A percentile compares a stretch with the other conserved stretches of the same genome.
These are phyloP conservation scores for Trachelus stipa DNA, from an alignment of 2,888 invertebrate species.

Conservation along the genomic window DNA sequence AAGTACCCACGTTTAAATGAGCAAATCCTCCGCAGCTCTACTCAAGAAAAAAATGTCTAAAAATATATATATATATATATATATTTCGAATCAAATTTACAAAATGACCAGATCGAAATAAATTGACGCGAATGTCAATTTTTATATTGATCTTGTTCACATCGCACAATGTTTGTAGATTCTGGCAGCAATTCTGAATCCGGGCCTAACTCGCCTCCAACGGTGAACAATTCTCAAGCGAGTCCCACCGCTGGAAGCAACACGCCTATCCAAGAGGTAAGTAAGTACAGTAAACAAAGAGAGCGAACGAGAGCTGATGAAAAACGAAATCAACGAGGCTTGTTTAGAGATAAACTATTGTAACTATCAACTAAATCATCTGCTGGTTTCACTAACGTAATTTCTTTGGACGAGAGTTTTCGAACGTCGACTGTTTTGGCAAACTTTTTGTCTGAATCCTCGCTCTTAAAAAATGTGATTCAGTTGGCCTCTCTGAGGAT, in stretches of 20 bases:
- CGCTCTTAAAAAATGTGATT: neutral
- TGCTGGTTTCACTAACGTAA: neutral
- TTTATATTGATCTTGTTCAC: neutral
- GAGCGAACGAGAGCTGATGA: neutral
- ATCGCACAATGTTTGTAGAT: conserved; percentile 59
- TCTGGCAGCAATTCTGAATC: conserved; percentile 78
- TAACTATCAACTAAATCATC: neutral
- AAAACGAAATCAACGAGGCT: neutral
- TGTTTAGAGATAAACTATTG: neutral
- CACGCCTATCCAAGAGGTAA: conserved; percentile 80
- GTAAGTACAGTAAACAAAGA: conserved; percentile 1
- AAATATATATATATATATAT: neutral
- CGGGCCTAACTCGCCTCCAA: conserved; percentile 81
- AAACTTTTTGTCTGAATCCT: neutral
- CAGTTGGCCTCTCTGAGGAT: neutral
- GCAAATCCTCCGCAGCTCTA: neutral
- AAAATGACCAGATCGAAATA: neutral
- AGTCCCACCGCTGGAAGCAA: conserved; percentile 73
- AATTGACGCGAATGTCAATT: neutral
- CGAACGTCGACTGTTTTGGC: neutral
- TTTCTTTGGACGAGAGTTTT: neutral
- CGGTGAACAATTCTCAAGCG: conserved; percentile 70
- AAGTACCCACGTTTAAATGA: neutral
- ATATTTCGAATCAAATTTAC: neutral
- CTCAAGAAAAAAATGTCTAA: neutral